These are phyloP conservation scores for Drosophila subquinaria DNA, from an alignment of 2,888 invertebrate species.

Conservation along the genomic window DNA sequence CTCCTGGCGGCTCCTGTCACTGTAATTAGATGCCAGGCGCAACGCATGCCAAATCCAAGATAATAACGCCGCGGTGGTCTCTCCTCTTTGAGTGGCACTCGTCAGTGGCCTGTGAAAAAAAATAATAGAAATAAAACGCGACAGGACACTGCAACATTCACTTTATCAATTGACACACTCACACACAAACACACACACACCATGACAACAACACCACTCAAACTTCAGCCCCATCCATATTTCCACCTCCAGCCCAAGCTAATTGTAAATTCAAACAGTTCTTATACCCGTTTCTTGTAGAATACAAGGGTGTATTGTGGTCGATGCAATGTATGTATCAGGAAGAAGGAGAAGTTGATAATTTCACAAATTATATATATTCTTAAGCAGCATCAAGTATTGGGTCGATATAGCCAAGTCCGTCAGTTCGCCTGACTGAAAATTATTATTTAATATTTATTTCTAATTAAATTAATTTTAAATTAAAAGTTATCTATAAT, in stretches of 20 bases:
- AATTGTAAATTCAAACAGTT: constrained; percentile 79
- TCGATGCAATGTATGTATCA: background rate
- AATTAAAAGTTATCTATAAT: too few relatives aligned
- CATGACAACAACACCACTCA: constrained; percentile 65
- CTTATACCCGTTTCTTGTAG: constrained; percentile 6
- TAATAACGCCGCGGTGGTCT: constrained; percentile 80
- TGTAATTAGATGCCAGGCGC: constrained; percentile 76
- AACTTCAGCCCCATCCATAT: constrained; percentile 13
- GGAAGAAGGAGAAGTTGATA: background rate
- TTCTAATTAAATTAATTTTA: too few relatives aligned
- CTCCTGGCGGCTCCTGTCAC: constrained; percentile 47
- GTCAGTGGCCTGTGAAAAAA: constrained; percentile 71
- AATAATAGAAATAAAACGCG: constrained; percentile 42
- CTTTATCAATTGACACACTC: constrained; percentile 73
- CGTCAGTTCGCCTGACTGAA: too few relatives aligned
- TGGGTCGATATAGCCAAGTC: too few relatives aligned
- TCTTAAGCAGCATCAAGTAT: too few relatives aligned
- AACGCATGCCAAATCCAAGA: constrained; percentile 74
- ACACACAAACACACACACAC: constrained; percentile 40
- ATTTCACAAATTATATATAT: too few relatives aligned
- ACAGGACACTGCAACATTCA: constrained; percentile 71
- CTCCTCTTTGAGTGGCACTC: constrained; percentile 65
- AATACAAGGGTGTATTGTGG: background rate
- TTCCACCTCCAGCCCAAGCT: constrained; percentile 55
- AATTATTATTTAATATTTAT: too few relatives aligned